Evolutionary conservation across 2,888 invertebrate species (phyloP), one percentile per base, ranked within the genome.

Genomic region (Agrotis segetum): DNA sequence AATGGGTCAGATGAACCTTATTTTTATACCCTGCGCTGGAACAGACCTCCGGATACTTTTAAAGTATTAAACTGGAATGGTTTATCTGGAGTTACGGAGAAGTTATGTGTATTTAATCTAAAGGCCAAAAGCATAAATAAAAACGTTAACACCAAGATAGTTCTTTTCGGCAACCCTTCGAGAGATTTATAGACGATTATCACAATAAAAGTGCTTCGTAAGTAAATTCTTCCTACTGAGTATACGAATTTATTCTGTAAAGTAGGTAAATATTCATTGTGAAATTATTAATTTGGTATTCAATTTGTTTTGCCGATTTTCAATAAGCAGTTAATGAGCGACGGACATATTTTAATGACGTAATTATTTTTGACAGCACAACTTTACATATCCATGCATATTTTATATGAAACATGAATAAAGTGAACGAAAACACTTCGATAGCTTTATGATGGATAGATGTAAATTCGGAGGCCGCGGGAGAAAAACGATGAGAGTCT

Each of bases 131-230:
- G 83, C 78, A 85, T 81, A 89, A 87, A 91, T 91, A 91, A 91
- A 91, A 91, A 90, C 88, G 88, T 90, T 90, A 91, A 89, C 86
- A 81, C 86, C 74, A 79, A 85, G 88, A 88, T 91, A 90, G 90
- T 91, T 90, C 87, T 87, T 87, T 81, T 82, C 79, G 79, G 76
- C 79, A 89, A 88, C 89, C 90, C 88, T 87, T 88, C 86, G 72
- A 60, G 64, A 87, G 88, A 92, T 90, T 90, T 90, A 90, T 90
- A 71, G 85, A 74, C 85, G 88, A 90, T 90, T 89, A 89, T 87
- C 87, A 86, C 81, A 83, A 71, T 21, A 52, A 44, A 79, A 87
- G 87, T 86, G 87, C 88, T 84, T 81, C 83, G 83, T 85, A 86
- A 86, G 87, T 88, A 89, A 89, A 90, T 87, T 88, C 85, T 82